Base-by-base conservation (phyloP, 1,140 invertebrate genomes). In the Trissolcus basalis region DNA sequence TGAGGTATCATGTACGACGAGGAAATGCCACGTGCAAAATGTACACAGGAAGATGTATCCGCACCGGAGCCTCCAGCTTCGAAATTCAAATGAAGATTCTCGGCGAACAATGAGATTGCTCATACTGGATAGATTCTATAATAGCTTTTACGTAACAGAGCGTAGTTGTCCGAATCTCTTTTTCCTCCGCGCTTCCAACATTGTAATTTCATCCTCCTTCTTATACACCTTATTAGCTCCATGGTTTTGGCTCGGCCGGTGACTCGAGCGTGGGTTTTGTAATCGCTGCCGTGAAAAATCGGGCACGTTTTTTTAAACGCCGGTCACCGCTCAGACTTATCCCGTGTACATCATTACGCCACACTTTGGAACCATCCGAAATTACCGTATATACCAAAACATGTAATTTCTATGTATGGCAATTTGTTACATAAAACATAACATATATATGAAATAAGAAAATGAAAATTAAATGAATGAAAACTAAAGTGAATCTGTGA, bases 1-100 rank as follows among this genome's bases (percentile, higher is more conserved):
- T 56, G 44, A 56, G 49, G 61, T 61, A 65, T 73, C 70, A 67
- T 67, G 43, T 56, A 44, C 56, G 51, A 67, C 60, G 54, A 54
- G 70, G 63, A 74, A 74, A 68, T 74, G 71, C 70, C 70, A 73
- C 61, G 70, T 61, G 69, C 47, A 41, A 36, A 45, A 50, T 45
- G 60, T 60, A n/a, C 43, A 14, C 12, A 72, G 63, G 68, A 71
- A 74, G 71, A 73, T 67, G 48, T 56, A 27, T 27, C 32, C 61
- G 35, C 35, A 50, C 41, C 7, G 19, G 63, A 56, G 71, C 56
- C 63, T 63, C 50, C 49, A 60, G 71, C 63, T 19, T 73, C 63
- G 56, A 73, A 27, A 73, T 68, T 68, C 60, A 67, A 74, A 74
- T 68, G 63, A 67, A 68, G 63, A 36, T 73, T 55, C 15, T 32